Base-by-base conservation (phyloP, 2,797 vertebrate species). In the Florisuga fusca region DNA sequence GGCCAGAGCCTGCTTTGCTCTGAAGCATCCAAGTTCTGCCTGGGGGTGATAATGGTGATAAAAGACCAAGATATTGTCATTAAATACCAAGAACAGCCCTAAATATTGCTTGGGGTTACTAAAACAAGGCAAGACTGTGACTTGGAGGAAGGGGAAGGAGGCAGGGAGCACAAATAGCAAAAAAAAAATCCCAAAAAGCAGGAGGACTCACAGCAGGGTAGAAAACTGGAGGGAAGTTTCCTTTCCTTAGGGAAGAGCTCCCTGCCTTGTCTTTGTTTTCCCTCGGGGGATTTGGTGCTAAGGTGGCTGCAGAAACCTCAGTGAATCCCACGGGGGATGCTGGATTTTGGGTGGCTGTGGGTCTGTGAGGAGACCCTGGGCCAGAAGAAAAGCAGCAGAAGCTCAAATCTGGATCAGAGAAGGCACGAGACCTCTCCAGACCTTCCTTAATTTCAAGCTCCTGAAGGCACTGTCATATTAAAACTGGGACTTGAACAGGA, bases 341-440 rank as follows among this genome's bases (percentile, higher is more conserved):
- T 25, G 41, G 62, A 33, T 73, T 59, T 38, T 8, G 1, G 43
- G 61, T 33, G 59, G 41, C 59, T 43, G 26, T 41, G 17, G 27
- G 26, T 29, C 50, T 6, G 17, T 9, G 36, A 20, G 15, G 10
- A 0, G 45, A 16, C 29, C 46, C n/a, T 16, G 64, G 45, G n/a
- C 25, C 53, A 62, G 48, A 27, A n/a, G 12, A 1, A 8, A 64
- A 45, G 19, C 11, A 45, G 16, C 1, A 1, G 1, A 4, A 62
- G 43, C 17, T 64, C 16, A n/a, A 66, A 62, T 10, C 19, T 25
- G 25, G 29, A 1, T 1, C 23, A 18, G 15, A 33, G 41, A 3
- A 34, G 34, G 7, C 10, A 4, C 34, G 18, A 2, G 3, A 36
- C 4, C 53, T 61, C 76, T 64, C 50, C 26, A 43, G 20, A 19